A percentile compares a stretch with the other conserved stretches of the same genome.
These are phyloP conservation scores for Megaleporinus macrocephalus DNA, from an alignment of 2,113 vertebrate genomes.

Conservation along the genomic window DNA sequence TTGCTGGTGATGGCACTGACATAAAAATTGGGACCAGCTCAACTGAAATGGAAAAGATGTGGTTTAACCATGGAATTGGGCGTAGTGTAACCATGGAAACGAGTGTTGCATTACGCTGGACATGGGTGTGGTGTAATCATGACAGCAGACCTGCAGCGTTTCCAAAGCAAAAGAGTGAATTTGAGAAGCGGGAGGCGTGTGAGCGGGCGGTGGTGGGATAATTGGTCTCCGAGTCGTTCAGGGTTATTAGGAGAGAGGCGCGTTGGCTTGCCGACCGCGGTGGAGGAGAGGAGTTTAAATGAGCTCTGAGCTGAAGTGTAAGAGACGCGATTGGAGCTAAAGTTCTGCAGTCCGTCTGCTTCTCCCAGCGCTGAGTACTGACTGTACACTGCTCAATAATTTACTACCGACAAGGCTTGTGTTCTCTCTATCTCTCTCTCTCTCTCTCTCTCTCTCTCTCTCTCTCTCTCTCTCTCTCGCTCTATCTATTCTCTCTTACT, in stretches of 20 bases:
- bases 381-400: conserved; percentile 33
- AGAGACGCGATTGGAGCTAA: conserved; percentile 5
- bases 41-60: background rate
- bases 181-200: background rate
- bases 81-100: background rate
- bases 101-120: background rate
- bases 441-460: background rate
- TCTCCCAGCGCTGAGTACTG: background rate
- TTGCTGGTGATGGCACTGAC: too few species aligned
- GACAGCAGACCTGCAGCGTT: too few species aligned
- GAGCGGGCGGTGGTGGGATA: background rate
- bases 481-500: background rate
- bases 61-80: background rate
- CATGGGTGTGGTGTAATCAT: too few species aligned
- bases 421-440: background rate
- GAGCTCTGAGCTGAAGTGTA: background rate
- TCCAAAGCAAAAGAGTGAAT: too few species aligned
- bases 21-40: too few species aligned
- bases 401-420: background rate
- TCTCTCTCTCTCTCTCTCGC: background rate
- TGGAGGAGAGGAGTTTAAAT: background rate
- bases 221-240: background rate
- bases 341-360: conserved; percentile 11
- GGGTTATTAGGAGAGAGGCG: background rate
- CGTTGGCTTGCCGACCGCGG: background rate